These are phyloP conservation scores for Bombus affinis DNA, from an alignment of 1,140 invertebrate species.

Conservation along the genomic window DNA sequence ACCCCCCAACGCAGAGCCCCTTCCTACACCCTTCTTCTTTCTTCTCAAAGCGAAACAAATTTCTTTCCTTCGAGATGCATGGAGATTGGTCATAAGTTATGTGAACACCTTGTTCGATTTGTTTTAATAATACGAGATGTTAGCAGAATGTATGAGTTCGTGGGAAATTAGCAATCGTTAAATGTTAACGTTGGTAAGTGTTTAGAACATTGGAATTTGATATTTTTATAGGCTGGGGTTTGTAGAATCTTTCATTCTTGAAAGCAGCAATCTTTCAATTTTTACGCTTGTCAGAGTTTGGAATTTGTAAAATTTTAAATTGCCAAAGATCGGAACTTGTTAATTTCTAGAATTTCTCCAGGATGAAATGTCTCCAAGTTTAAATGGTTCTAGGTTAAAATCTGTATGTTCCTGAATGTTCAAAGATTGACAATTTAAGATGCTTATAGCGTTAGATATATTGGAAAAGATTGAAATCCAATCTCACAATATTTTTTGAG, in stretches of 20 bases:
- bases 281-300: background rate
- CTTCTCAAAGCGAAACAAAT: constrained; percentile 5
- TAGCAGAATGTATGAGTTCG: background rate
- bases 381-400: no score
- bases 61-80: constrained; percentile 43
- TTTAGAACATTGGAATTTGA: background rate
- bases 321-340: no score
- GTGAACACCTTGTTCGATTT: background rate
- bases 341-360: no score
- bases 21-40: constrained; percentile 34
- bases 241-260: no score
- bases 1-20: constrained; percentile 60
- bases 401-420: no score
- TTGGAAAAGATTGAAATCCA: background rate
- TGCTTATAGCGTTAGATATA: no score
- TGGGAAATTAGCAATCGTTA: background rate
- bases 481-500: background rate
- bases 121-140: background rate
- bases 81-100: background rate
- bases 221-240: background rate
- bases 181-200: background rate
- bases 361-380: no score
- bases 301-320: background rate
- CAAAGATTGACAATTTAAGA: no score
- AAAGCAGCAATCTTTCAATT: background rate